Conservation (phyloP, 2,888 invertebrate species). For the Acrobasis repandana region DNA sequence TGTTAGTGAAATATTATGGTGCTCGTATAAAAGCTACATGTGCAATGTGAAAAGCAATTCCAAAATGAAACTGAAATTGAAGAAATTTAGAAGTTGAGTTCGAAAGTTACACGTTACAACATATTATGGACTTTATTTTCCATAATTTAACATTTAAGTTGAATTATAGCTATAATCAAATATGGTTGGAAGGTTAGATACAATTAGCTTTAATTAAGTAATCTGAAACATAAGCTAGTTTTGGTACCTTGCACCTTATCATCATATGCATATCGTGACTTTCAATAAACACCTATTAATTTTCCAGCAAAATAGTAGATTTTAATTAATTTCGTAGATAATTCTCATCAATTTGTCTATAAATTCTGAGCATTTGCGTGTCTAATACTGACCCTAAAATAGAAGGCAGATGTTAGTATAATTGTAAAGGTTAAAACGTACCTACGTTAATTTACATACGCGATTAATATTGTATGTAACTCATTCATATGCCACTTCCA, state of each 20-base stretch:
- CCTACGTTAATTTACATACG: conserved; percentile 27
- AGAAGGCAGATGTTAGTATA: conserved; percentile 35
- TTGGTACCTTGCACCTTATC: neutral
- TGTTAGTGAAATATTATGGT: no score
- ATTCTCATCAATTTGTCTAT: conserved; percentile 16
- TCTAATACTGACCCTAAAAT: conserved; percentile 22
- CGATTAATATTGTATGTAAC: conserved; percentile 9
- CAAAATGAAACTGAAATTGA: no score
- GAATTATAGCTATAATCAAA: no score
- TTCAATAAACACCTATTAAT: neutral
- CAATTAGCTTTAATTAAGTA: no score
- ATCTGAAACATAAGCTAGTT: no score
- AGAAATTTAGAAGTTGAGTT: no score
- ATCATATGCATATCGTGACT: neutral
- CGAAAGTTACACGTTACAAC: no score
- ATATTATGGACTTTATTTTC: no score
- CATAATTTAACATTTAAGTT: no score
- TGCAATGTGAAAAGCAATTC: no score
- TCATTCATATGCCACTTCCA: conserved; percentile 13
- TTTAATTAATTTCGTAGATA: conserved; percentile 13
- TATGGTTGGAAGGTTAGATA: no score
- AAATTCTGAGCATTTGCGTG: conserved; percentile 27
- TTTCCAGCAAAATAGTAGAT: neutral
- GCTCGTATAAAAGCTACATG: no score
- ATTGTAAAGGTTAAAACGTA: conserved; percentile 47